Evolutionary conservation across 2,888 invertebrate genomes (phyloP).

Genomic region (Lutraria lutraria): DNA sequence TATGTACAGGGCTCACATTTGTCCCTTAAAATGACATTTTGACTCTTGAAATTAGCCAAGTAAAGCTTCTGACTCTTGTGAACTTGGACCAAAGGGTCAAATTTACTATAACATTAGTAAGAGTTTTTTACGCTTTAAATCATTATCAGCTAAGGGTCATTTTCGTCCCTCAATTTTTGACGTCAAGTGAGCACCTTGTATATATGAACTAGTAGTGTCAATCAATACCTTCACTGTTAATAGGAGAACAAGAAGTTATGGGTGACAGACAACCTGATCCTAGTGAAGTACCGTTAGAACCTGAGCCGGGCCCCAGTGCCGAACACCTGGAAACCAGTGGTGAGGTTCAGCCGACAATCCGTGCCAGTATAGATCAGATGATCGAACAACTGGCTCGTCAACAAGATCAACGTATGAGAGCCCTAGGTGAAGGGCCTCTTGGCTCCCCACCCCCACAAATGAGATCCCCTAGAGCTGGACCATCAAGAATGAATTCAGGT

Average conservation of each 20-base stretch:
- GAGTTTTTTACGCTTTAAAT: no score
- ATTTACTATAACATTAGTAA: no score
- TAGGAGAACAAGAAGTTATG: conserved; percentile 83
- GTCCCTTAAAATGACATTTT: no score
- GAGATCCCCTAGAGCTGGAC: conserved; percentile 71
- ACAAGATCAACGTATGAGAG: conserved; percentile 84
- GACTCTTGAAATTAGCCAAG: no score
- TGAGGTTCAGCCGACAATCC: conserved; percentile 57
- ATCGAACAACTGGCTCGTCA: conserved; percentile 91
- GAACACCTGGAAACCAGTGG: conserved; percentile 59
- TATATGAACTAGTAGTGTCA: background rate
- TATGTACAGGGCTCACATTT: no score
- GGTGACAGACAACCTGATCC: conserved; percentile 74
- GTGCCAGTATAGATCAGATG: conserved; percentile 90
- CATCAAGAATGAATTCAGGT: conserved; percentile 72
- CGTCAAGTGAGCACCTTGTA: no score
- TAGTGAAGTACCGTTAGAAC: conserved; percentile 15
- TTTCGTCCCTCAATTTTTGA: no score
- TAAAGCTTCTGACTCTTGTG: no score
- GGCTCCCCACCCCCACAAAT: conserved; percentile 73
- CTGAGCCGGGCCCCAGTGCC: conserved; percentile 39
- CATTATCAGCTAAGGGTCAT: no score
- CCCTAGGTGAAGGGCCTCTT: conserved; percentile 75
- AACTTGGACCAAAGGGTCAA: no score
- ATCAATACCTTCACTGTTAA: background rate